A percentile compares a stretch with the other conserved stretches of the same genome.
Evolutionary conservation across 2,113 vertebrate species (phyloP).

Genomic region (Aphyosemion australe): DNA sequence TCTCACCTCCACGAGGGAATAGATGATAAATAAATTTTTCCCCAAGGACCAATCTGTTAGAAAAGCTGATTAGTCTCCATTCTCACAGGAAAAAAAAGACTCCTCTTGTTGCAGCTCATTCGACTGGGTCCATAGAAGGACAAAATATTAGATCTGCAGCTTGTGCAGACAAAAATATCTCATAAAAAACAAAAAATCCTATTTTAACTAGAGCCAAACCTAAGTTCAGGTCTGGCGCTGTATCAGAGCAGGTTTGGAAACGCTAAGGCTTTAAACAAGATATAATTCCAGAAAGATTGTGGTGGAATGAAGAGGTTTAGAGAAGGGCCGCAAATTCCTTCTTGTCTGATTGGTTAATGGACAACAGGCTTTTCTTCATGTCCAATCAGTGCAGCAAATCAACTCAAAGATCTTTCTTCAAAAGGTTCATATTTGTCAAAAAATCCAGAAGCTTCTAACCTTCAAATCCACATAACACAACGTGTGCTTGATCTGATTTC

Average conservation of each 20-base stretch:
- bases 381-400: slow-evolving; percentile 30
- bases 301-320: slow-evolving; percentile 25
- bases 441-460: slow-evolving; percentile 14
- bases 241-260: slow-evolving; percentile 18
- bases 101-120: not conserved
- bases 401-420: slow-evolving; percentile 8
- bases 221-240: slow-evolving; percentile 5
- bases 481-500: slow-evolving; percentile 6
- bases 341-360: slow-evolving; percentile 36
- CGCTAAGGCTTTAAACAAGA: slow-evolving; percentile 10
- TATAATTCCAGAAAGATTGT: slow-evolving; percentile 20
- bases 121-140: slow-evolving; percentile 34
- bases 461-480: not conserved
- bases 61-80: slow-evolving; percentile 9
- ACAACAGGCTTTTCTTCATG: slow-evolving; percentile 1
- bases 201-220: slow-evolving; percentile 10
- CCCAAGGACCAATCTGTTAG: slow-evolving; percentile 5
- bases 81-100: slow-evolving; percentile 14
- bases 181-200: not conserved
- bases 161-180: slow-evolving; percentile 19
- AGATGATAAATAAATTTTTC: slow-evolving; percentile 1
- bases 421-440: slow-evolving; percentile 20
- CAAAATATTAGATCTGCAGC: slow-evolving; percentile 5
- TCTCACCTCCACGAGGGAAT: slow-evolving; percentile 15
- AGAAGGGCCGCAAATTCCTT: slow-evolving; percentile 34